Conservation (phyloP, 2,113 vertebrate genomes). For the Thryonomys swinderianus region DNA sequence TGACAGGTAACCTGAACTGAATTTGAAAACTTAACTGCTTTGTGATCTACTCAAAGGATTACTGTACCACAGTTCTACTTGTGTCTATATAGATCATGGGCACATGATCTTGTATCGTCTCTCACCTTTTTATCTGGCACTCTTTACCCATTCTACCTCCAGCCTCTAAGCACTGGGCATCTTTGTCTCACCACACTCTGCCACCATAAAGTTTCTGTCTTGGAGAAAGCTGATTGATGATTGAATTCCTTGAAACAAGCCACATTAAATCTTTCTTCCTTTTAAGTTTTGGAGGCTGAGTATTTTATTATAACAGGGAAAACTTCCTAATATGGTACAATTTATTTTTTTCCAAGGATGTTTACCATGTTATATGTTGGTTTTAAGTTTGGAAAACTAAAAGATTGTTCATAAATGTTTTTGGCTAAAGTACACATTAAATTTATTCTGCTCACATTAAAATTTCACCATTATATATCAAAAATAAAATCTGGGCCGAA, state of each 20-base stretch:
- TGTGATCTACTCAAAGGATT: neutral
- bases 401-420: neutral
- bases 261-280: neutral
- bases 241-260: neutral
- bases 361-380: neutral
- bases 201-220: neutral
- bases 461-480: neutral
- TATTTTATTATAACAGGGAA: neutral
- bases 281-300: neutral
- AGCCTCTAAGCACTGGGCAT: neutral
- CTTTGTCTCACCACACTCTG: neutral
- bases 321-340: neutral
- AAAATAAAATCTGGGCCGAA: too few relatives aligned
- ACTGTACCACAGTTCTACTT: neutral
- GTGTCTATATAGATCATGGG: neutral
- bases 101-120: neutral
- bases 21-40: neutral
- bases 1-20: neutral
- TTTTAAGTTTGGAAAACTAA: neutral
- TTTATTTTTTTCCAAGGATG: conserved; percentile 59
- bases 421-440: neutral
- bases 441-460: neutral
- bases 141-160: neutral
- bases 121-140: neutral
- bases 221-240: neutral